Base-by-base conservation (phyloP, 2,797 vertebrate species). In the Poeciliopsis turneri region DNA sequence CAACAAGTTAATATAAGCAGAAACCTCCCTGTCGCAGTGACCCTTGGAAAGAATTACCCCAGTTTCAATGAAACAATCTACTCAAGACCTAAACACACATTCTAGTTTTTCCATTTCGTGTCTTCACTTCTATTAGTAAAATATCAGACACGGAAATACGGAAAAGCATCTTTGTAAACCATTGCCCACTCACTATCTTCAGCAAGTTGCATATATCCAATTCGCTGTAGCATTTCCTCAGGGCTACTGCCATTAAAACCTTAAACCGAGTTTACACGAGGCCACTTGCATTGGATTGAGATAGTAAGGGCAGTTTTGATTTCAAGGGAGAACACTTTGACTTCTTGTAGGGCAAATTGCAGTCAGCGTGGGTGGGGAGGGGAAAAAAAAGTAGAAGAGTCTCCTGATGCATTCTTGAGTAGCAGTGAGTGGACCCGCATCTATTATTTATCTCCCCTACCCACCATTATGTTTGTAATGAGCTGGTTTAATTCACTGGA, bases 401-500 rank as follows among this genome's bases (percentile, higher is more conserved):
- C 85, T 92, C 85, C 72, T 86, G 92, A 86, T 89, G 91, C 89
- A 94, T 91, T 87, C 89, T 89, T 84, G 93, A 95, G 92, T 93
- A 92, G 90, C 86, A 88, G 86, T 92, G 93, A 94, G 92, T 92
- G 94, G 93, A 90, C 90, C 85, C 80, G 86, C 91, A 95, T 95
- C 90, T 90, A 95, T 95, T 95, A 95, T 95, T 95, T 92, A 95
- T 94, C 87, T 83, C 87, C 89, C 91, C 89, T 86, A 89, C 87
- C 91, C 89, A 88, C 92, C 92, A 95, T 94, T 95, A 95, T 89
- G 91, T 92, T 92, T 91, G 92, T 94, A 95, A 95, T 95, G 93
- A 94, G 92, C 92, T 94, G 90, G 92, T 95, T 94, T 93, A 92
- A 95, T 95, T 94, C 93, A 93, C 94, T 92, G 88, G 89, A 89